phyloP scores from a whole-genome alignment of 2,113 vertebrate genomes.

The Calypte anna region DNA sequence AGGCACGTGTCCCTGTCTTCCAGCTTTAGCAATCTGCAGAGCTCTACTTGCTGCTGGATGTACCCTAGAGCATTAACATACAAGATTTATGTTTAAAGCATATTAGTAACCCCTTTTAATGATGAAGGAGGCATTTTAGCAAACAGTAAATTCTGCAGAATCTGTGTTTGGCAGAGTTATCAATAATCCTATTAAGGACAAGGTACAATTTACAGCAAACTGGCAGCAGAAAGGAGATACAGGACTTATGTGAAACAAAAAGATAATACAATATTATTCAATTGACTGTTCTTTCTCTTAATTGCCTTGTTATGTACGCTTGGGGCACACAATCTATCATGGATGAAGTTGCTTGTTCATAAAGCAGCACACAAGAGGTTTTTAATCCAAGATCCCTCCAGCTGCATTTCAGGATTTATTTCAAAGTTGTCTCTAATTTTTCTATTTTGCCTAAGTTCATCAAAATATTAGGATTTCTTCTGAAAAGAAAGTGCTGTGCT shows the following conservation, averaged over 20 bases:
- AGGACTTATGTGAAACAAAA: constrained; percentile 63
- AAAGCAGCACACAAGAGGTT: constrained; percentile 35
- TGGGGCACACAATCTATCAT: constrained; percentile 26
- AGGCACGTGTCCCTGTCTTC: background rate
- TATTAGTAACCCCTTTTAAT: constrained; percentile 25
- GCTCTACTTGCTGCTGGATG: background rate
- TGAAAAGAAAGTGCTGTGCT: constrained; percentile 38
- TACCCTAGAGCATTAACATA: background rate
- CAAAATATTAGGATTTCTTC: background rate
- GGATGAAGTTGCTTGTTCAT: constrained; percentile 54
- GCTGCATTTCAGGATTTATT: constrained; percentile 49
- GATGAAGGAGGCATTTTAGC: constrained; percentile 3
- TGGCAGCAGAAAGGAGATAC: constrained; percentile 45
- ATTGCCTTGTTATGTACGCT: constrained; percentile 60
- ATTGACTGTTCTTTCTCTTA: constrained; percentile 47
- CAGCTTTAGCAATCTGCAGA: background rate
- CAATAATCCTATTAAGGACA: constrained; percentile 61
- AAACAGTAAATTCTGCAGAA: constrained; percentile 41
- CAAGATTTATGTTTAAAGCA: constrained; percentile 38
- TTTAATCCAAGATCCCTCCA: constrained; percentile 59
- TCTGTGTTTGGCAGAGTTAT: constrained; percentile 43
- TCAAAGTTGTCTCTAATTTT: constrained; percentile 50
- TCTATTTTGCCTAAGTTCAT: constrained; percentile 23
- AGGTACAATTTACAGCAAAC: constrained; percentile 61
- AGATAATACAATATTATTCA: constrained; percentile 49